These are phyloP conservation scores for Furcula furcula DNA, from an alignment of 2,888 invertebrate genomes.

Conservation along the genomic window DNA sequence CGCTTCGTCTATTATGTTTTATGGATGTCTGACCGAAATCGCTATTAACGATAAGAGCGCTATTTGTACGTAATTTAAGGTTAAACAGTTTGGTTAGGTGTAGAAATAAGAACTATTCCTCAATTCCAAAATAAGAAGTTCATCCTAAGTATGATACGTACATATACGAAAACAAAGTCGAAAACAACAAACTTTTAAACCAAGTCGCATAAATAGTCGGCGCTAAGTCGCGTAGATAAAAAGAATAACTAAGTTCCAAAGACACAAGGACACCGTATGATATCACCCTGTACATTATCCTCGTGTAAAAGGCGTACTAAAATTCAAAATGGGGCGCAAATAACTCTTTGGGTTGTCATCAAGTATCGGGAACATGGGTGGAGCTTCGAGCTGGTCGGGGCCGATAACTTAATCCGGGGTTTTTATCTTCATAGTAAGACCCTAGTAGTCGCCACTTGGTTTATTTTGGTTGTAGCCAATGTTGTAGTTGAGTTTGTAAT, in stretches of 20 bases:
- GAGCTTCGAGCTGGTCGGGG: conserved; percentile 28
- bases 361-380: conserved; percentile 37
- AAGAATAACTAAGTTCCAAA: neutral
- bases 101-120: too few relatives aligned
- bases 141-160: too few relatives aligned
- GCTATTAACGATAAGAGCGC: too few relatives aligned
- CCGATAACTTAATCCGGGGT: conserved; percentile 55
- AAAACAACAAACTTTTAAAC: too few relatives aligned
- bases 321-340: conserved; percentile 27
- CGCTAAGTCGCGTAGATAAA: neutral
- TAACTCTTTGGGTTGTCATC: conserved; percentile 33
- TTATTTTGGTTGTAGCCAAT: conserved; percentile 18
- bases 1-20: too few relatives aligned
- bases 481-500: conserved; percentile 23
- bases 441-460: conserved; percentile 17
- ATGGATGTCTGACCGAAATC: too few relatives aligned
- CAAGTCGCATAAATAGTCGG: too few relatives aligned
- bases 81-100: too few relatives aligned
- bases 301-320: conserved; percentile 13
- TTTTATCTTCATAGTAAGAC: conserved; percentile 43
- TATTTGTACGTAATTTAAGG: too few relatives aligned
- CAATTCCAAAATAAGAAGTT: too few relatives aligned
- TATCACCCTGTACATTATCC: neutral
- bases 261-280: neutral
- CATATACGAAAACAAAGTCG: too few relatives aligned